These are phyloP conservation scores for Tenualosa thibaudeaui DNA, from an alignment of 2,797 vertebrate species.

Conservation along the genomic window DNA sequence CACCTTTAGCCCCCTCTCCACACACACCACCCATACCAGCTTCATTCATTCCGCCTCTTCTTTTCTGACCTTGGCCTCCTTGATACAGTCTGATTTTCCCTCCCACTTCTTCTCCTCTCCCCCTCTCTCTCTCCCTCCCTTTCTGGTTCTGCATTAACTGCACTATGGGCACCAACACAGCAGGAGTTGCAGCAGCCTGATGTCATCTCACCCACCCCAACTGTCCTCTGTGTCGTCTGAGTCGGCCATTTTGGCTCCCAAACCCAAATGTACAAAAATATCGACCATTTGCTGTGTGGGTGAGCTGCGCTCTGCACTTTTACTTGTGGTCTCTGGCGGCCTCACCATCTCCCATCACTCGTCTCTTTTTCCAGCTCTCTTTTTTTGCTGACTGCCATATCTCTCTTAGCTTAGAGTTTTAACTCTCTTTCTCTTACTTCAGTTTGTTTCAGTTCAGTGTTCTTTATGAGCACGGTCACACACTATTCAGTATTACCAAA, in stretches of 20 bases:
- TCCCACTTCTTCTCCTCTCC: neutral
- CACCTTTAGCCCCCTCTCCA: neutral
- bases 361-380: neutral
- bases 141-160: neutral
- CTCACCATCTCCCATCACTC: neutral
- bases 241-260: constrained; percentile 11
- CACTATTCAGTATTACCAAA: neutral
- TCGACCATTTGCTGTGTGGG: constrained; percentile 13
- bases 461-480: neutral
- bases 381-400: neutral
- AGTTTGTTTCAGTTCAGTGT: neutral
- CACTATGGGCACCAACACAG: neutral
- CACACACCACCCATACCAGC: neutral
- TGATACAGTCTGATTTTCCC: neutral
- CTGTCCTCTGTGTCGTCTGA: neutral
- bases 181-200: neutral
- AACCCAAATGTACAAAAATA: constrained; percentile 17
- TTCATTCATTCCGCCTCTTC: constrained; percentile 19
- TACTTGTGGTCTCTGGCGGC: neutral
- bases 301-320: constrained; percentile 14
- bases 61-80: neutral
- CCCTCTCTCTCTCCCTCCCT: neutral
- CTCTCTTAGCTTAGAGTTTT: neutral
- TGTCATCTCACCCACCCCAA: constrained; percentile 2
- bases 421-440: neutral